A percentile compares a stretch with the other conserved stretches of the same genome.
Evolutionary conservation across 2,113 vertebrate genomes (phyloP).

Genomic region (Protobothrops mucrosquamatus): DNA sequence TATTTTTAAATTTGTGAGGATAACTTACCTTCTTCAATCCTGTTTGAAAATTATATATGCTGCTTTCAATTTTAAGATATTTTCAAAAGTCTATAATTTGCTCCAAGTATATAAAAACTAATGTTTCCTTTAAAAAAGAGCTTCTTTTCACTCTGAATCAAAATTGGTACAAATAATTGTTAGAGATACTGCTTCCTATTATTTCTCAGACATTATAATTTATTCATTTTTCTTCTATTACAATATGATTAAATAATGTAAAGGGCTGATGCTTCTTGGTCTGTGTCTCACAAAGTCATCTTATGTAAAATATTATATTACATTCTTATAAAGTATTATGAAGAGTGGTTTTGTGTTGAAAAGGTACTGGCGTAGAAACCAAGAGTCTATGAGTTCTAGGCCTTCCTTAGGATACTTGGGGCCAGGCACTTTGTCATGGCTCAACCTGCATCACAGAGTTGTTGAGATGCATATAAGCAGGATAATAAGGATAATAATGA

Average conservation of each 20-base stretch:
- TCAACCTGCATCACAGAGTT: background rate
- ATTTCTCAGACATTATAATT: background rate
- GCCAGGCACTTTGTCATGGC: background rate
- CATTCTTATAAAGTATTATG: background rate
- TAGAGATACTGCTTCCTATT: background rate
- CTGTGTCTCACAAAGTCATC: background rate
- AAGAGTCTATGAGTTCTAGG: background rate
- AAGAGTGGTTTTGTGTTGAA: background rate
- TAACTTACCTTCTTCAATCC: conserved; percentile 18
- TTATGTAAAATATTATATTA: background rate
- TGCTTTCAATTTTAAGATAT: conserved; percentile 9
- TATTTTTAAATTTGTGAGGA: conserved; percentile 1
- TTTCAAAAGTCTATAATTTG: background rate
- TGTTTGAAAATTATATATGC: conserved; percentile 12
- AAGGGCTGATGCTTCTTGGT: background rate
- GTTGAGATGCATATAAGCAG: background rate
- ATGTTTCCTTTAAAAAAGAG: conserved; percentile 14
- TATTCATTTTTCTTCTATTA: conserved; percentile 1
- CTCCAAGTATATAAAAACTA: conserved; percentile 7
- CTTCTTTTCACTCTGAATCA: background rate
- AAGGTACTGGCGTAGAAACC: background rate
- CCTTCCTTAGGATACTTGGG: background rate
- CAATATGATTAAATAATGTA: conserved; percentile 19
- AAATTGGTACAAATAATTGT: background rate
- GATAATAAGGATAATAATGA: background rate